Evolutionary conservation across 2,797 vertebrate species (phyloP), one percentile per base, ranked within the genome.

Genomic region (Dromococcyx pavoninus): DNA sequence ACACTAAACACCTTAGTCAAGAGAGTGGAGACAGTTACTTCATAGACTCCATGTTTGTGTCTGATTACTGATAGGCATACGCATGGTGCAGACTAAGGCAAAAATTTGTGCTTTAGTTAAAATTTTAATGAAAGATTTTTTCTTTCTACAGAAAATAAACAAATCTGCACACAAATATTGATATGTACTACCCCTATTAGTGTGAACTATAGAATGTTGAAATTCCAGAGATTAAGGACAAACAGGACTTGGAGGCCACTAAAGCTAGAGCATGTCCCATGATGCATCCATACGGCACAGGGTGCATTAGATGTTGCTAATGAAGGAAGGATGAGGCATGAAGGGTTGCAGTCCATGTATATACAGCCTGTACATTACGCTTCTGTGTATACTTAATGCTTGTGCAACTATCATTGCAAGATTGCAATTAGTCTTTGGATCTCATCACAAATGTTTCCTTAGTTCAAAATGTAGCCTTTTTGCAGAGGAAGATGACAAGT

Each of bases 231-330:
- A 35, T 23, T 33, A 56, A 80, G 27, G n/a, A 46, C 13, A 61
- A 73, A 73, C 2, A 18, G 28, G 25, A 11, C 24, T 62, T 0
- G 3, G 33, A 22, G 24, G 15, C 35, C 28, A 24, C 27, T 0
- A 1, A 50, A 37, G 17, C 12, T 25, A 57, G 18, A 81, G 32
- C 0, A 2, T 15, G 24, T 25, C 41, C 11, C 2, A 0, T 39
- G 35, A 15, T 62, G 7, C 12, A 39, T 37, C 9, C 25, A 13
- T 0, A 61, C 37, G 41, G 22, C 43, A 56, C 17, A 43, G 60
- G 6, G 27, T 77, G 13, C 23, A 37, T 53, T 25, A 53, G 25
- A 14, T 0, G 0, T 24, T 48, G 60, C 32, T 60, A 37, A 8
- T 6, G 18, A 18, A 35, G 51, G 46, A 57, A 64, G 35, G 28